A percentile compares a stretch with the other conserved stretches of the same genome.
Conservation (phyloP, 2,888 invertebrate species). For the Cheilosia vernalis region DNA sequence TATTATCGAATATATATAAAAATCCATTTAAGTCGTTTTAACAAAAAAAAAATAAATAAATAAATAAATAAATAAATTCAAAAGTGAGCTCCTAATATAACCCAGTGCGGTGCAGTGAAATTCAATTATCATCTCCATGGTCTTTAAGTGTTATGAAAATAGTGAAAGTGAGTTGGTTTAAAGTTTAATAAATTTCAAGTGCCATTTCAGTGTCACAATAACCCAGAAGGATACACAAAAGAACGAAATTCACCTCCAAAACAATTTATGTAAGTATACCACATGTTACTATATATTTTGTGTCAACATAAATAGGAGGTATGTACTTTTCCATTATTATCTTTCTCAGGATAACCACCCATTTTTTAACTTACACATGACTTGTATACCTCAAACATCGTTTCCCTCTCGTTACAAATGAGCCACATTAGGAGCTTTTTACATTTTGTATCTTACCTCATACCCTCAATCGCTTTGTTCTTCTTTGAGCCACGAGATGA, state of each 20-base stretch:
- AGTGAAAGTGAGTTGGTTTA: slow-evolving; percentile 51
- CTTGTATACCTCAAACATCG: slow-evolving; percentile 15
- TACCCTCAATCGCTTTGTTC: neutral
- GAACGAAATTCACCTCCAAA: slow-evolving; percentile 20
- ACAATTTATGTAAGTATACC: slow-evolving; percentile 62
- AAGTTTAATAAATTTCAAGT: slow-evolving; percentile 32
- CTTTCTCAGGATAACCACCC: slow-evolving; percentile 1
- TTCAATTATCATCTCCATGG: slow-evolving; percentile 5
- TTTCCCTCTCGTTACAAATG: slow-evolving; percentile 60
- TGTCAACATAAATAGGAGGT: slow-evolving; percentile 2
- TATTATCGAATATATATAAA: neutral
- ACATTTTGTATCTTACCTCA: slow-evolving; percentile 6
- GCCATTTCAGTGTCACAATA: slow-evolving; percentile 48
- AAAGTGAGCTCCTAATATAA: neutral
- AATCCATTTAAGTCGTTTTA: neutral
- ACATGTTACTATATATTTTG: slow-evolving; percentile 4
- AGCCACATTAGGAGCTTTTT: slow-evolving; percentile 61
- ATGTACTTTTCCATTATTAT: neutral
- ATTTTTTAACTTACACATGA: slow-evolving; percentile 11
- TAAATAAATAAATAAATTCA: neutral
- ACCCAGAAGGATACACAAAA: slow-evolving; percentile 63
- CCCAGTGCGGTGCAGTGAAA: neutral
- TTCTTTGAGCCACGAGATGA: slow-evolving; percentile 49
- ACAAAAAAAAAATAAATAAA: slow-evolving; percentile 3
- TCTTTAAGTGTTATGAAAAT: slow-evolving; percentile 20